Evolutionary conservation across 1,140 invertebrate species (phyloP).

Genomic region (Aphaenogaster floridana): DNA sequence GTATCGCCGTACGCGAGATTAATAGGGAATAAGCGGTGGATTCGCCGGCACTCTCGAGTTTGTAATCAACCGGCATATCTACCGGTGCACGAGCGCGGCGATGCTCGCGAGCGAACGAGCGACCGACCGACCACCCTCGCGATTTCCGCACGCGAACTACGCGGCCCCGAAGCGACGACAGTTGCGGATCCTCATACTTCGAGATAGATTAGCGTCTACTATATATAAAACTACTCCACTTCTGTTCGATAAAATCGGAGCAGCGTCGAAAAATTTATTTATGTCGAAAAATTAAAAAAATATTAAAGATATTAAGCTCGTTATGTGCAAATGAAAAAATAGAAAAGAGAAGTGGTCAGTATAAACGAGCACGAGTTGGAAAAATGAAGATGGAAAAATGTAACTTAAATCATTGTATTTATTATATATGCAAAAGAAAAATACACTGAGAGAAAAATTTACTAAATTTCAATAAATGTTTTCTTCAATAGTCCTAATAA

Average conservation of each 20-base stretch:
- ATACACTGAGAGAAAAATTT: too few relatives aligned
- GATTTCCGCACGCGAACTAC: constrained; percentile 74
- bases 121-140: constrained; percentile 68
- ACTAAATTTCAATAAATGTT: too few relatives aligned
- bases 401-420: too few relatives aligned
- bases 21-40: constrained; percentile 74
- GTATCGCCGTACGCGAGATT: constrained; percentile 71
- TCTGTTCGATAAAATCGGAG: not conserved
- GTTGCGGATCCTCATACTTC: not conserved
- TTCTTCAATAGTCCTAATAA: too few relatives aligned
- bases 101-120: constrained; percentile 24
- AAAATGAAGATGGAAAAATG: too few relatives aligned
- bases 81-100: constrained; percentile 33
- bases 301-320: too few relatives aligned
- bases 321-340: too few relatives aligned
- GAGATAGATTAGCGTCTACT: not conserved
- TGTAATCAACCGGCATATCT: constrained; percentile 72
- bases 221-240: not conserved
- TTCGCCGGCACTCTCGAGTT: constrained; percentile 69
- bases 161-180: constrained; percentile 43
- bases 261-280: not conserved
- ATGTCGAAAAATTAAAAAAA: not conserved
- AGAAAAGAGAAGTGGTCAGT: too few relatives aligned
- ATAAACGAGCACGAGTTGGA: too few relatives aligned
- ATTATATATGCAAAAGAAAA: too few relatives aligned